These are phyloP conservation scores for Tragopan temminckii DNA, from an alignment of 2,797 vertebrate genomes.

Conservation along the genomic window DNA sequence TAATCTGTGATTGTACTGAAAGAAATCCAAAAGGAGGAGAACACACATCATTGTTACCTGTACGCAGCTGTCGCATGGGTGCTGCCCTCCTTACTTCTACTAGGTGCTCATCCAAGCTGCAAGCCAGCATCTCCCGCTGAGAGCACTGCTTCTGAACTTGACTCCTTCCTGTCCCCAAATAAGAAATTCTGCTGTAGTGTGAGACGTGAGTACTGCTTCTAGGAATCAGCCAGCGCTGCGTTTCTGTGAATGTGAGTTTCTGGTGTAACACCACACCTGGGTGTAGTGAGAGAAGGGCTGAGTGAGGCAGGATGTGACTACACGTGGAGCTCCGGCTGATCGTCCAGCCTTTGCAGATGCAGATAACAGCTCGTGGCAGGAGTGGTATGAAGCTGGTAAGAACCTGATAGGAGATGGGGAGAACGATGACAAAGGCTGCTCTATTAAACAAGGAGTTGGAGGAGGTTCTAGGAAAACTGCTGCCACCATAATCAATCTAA, in stretches of 20 bases:
- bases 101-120: accelerated
- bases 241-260: conserved; percentile 35
- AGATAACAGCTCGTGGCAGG: background rate
- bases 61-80: accelerated
- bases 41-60: accelerated
- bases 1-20: background rate
- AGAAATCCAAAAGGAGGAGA: background rate
- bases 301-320: background rate
- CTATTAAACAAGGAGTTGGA: background rate
- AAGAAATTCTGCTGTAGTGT: background rate
- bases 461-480: background rate
- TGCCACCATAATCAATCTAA: background rate
- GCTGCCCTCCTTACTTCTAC: background rate
- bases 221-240: background rate
- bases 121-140: background rate
- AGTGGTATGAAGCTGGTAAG: background rate
- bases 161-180: background rate
- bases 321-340: background rate
- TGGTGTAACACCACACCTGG: background rate
- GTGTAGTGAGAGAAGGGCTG: background rate
- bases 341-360: background rate
- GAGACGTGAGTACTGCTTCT: background rate
- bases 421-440: background rate
- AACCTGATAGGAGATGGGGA: background rate
- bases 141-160: background rate